Evolutionary conservation across 2,888 invertebrate genomes (phyloP).

Genomic region (Chrysotoxum bicinctum): DNA sequence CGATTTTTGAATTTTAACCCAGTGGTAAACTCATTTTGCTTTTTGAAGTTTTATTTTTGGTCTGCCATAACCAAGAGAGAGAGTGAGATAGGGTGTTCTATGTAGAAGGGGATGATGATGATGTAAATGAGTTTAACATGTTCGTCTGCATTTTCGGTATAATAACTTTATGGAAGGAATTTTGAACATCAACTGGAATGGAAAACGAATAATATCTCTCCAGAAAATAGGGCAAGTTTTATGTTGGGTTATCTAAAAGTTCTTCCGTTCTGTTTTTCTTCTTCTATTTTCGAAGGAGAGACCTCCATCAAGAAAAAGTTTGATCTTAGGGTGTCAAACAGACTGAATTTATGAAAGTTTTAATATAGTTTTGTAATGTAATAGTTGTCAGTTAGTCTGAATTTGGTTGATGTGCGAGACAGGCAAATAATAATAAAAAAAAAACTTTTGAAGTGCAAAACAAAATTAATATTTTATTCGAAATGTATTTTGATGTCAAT

Average conservation of each 20-base stretch:
- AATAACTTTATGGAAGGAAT: neutral
- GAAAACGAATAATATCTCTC: neutral
- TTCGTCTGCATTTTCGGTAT: neutral
- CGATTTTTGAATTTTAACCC: constrained; percentile 7
- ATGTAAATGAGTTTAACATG: constrained; percentile 13
- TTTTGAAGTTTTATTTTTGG: neutral
- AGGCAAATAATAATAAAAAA: too few relatives aligned
- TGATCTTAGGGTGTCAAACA: neutral
- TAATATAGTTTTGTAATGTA: neutral
- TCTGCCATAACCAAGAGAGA: neutral
- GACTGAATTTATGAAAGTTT: neutral
- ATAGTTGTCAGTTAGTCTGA: neutral
- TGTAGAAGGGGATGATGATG: neutral
- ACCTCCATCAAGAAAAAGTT: neutral
- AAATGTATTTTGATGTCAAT: neutral
- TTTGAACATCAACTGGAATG: neutral
- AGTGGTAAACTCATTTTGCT: neutral
- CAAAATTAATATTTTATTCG: neutral
- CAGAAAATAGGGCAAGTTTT: neutral
- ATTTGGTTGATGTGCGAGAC: neutral
- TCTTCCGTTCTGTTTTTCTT: neutral
- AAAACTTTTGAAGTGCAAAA: neutral
- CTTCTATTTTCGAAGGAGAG: neutral
- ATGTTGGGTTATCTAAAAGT: neutral
- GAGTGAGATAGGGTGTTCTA: neutral